phyloP scores from a whole-genome alignment of 2,888 invertebrate genomes.

The Drosophila koepferae region DNA sequence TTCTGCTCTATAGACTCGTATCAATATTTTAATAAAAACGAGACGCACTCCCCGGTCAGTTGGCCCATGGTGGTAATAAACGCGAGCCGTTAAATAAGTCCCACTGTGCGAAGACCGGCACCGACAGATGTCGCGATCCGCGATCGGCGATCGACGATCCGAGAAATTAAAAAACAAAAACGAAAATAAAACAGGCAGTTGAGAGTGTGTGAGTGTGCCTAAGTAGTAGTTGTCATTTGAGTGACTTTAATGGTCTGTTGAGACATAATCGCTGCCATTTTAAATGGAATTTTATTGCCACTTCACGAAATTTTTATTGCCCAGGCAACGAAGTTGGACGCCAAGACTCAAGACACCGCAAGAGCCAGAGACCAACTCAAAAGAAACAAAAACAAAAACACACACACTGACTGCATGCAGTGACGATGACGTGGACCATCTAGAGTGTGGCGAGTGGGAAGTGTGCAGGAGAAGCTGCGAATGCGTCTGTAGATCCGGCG shows the following conservation, averaged over 20 bases:
- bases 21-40: constrained; percentile 16
- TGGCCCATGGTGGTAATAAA: constrained; percentile 44
- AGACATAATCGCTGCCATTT: constrained; percentile 85
- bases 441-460: neutral
- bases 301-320: constrained; percentile 82
- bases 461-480: neutral
- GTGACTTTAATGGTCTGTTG: constrained; percentile 85
- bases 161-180: constrained; percentile 34
- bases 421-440: constrained; percentile 64
- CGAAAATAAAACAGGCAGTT: constrained; percentile 19
- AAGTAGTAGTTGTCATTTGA: constrained; percentile 84
- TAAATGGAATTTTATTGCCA: constrained; percentile 85
- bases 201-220: constrained; percentile 65
- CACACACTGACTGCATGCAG: constrained; percentile 65
- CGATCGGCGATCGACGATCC: constrained; percentile 67
- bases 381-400: constrained; percentile 49
- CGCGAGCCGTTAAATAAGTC: constrained; percentile 55
- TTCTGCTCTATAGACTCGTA: constrained; percentile 21
- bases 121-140: constrained; percentile 77
- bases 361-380: constrained; percentile 48
- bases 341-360: constrained; percentile 34
- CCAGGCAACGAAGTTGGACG: constrained; percentile 38
- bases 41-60: neutral
- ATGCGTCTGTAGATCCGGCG: constrained; percentile 41
- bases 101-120: constrained; percentile 67